Evolutionary conservation across 2,888 invertebrate genomes (phyloP).

Genomic region (Ormyrus thymus): DNA sequence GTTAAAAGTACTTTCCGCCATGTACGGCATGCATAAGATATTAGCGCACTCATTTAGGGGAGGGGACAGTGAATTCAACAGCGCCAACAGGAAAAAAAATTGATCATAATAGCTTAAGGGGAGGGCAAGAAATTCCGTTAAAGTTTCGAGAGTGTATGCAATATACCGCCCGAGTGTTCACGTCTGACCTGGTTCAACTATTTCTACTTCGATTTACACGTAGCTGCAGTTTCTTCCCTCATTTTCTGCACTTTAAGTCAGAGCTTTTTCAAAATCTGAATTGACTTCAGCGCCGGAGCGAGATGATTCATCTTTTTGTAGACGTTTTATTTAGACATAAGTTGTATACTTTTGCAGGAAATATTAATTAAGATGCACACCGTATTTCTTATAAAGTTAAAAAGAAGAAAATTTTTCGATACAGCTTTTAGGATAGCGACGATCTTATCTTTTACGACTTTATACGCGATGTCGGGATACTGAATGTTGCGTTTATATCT

Average conservation of each 20-base stretch:
- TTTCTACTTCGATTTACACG: constrained; percentile 20
- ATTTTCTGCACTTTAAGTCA: no score
- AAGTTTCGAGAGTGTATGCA: constrained; percentile 10
- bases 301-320: no score
- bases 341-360: no score
- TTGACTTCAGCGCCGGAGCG: no score
- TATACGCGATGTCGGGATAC: constrained; percentile 12
- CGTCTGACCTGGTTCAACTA: constrained; percentile 36
- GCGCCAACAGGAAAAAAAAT: neutral
- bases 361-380: no score
- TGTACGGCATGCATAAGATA: constrained; percentile 44
- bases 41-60: constrained; percentile 12
- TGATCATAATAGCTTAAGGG: neutral
- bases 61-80: constrained; percentile 18
- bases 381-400: no score
- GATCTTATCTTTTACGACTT: constrained; percentile 10
- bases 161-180: constrained; percentile 2
- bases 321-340: no score
- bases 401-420: constrained; percentile 9
- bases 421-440: constrained; percentile 1
- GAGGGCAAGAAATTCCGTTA: constrained; percentile 8
- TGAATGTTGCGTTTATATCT: constrained; percentile 11
- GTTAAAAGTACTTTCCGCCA: constrained; percentile 18
- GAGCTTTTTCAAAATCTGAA: no score
- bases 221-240: neutral